A percentile compares a stretch with the other conserved stretches of the same genome.
phyloP scores from a whole-genome alignment of 2,113 vertebrate genomes.

The Phrynosoma platyrhinos region DNA sequence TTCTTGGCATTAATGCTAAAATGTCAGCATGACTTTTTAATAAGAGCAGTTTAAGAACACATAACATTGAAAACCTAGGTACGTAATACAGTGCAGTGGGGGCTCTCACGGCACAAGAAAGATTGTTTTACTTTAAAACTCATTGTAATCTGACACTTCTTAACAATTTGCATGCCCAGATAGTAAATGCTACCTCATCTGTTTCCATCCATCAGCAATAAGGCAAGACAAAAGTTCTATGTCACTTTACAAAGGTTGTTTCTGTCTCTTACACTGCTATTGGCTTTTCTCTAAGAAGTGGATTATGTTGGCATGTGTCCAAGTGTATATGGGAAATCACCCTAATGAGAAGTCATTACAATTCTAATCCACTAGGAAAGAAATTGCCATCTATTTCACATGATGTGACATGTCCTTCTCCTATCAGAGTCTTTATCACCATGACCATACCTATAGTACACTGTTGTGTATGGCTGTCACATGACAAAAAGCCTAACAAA shows the following conservation, averaged over 20 bases:
- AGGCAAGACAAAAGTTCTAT: conserved; percentile 23
- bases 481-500: conserved; percentile 12
- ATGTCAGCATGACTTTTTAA: conserved; percentile 28
- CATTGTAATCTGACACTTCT: background rate
- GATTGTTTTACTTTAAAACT: conserved; percentile 36
- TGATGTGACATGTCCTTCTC: conserved; percentile 11
- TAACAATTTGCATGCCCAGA: conserved; percentile 44
- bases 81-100: background rate
- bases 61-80: conserved; percentile 14
- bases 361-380: background rate
- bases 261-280: conserved; percentile 41
- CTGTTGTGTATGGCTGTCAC: conserved; percentile 17
- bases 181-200: conserved; percentile 45
- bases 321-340: conserved; percentile 59
- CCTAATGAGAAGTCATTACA: conserved; percentile 58
- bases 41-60: conserved; percentile 28
- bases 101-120: background rate
- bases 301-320: background rate
- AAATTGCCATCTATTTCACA: background rate
- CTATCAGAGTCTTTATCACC: conserved; percentile 36
- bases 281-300: conserved; percentile 36
- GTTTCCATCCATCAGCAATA: conserved; percentile 27
- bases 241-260: conserved; percentile 52
- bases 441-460: conserved; percentile 8
- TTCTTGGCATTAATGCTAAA: conserved; percentile 48